Base-by-base conservation (phyloP, 2,888 invertebrate genomes). In the Sinelater perroti region DNA sequence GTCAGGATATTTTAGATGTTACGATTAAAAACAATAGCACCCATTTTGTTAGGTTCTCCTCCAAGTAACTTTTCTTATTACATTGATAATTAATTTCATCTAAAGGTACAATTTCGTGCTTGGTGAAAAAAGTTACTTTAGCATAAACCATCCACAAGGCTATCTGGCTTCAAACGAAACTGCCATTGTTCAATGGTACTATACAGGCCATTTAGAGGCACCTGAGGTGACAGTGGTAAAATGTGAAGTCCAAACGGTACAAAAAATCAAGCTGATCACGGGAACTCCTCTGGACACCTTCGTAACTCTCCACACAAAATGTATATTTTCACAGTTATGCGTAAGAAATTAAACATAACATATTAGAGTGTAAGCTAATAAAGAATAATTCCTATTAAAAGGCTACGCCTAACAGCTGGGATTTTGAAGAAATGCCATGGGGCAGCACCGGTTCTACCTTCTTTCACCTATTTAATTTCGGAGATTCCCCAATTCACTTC, bases 381-480 rank as follows among this genome's bases (percentile, higher is more conserved):
- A n/a, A n/a, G n/a, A n/a, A n/a, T n/a, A n/a, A n/a, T n/a, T 36
- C 57, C 14, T 33, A 11, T 28, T 68, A 67, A 46, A 58, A 80
- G 81, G 76, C 78, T 7, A 67, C 68, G 11, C 81, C 81, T 1
- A 68, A 68, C n/a, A 65, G 67, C 28, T 53, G 74, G 13, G 67
- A 75, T 61, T 76, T 80, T 42, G 75, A 72, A 2, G 60, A 71
- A 21, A 54, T 72, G 5, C 60, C 63, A 31, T 76, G 73, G 57
- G 73, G 71, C 8, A 60, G 67, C 13, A 56, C 60, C 1, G 68
- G 68, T 21, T 61, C 70, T 16, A 62, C 70, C 3, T 63, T 67
- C 31, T 80, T 81, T 51, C 61, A 73, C 26, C 35, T 80, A 10
- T 76, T 72, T 55, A 82, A 82, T 69, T 76, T 76, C 59, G 79